Percentiles rank a stretch among this genome's conserved stretches.
phyloP scores from a whole-genome alignment of 2,113 vertebrate species.

The Alouatta palliata region DNA sequence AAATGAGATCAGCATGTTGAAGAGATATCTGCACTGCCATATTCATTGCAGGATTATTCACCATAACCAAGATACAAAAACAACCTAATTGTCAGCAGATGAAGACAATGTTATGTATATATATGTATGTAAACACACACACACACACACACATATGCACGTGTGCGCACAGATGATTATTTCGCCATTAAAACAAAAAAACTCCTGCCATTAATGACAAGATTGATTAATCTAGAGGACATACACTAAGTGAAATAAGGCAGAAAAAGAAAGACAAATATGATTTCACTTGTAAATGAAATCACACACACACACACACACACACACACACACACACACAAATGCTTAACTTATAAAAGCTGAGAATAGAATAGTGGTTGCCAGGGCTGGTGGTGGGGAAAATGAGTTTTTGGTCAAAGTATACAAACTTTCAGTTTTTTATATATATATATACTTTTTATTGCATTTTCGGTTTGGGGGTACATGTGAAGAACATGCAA shows the following conservation, averaged over 20 bases:
- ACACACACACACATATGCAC: not conserved
- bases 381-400: not conserved
- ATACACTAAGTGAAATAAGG: not conserved
- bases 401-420: not conserved
- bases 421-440: not conserved
- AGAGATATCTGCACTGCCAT: not conserved
- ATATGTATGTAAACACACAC: not conserved
- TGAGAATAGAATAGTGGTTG: not conserved
- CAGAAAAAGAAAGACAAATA: not conserved
- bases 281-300: not conserved
- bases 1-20: not conserved
- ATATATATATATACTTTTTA: too few species aligned
- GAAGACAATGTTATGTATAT: not conserved
- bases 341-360: not conserved
- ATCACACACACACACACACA: not conserved
- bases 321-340: not conserved
- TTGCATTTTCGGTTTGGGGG: too few species aligned
- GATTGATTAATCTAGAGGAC: not conserved
- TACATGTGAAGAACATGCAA: too few species aligned
- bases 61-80: not conserved
- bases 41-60: not conserved
- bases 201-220: not conserved
- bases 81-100: not conserved
- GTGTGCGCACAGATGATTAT: rapidly evolving
- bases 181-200: not conserved